Evolutionary conservation across 1,140 invertebrate species (phyloP), one percentile per base, ranked within the genome.

Genomic region (Zaprionus inermis): DNA sequence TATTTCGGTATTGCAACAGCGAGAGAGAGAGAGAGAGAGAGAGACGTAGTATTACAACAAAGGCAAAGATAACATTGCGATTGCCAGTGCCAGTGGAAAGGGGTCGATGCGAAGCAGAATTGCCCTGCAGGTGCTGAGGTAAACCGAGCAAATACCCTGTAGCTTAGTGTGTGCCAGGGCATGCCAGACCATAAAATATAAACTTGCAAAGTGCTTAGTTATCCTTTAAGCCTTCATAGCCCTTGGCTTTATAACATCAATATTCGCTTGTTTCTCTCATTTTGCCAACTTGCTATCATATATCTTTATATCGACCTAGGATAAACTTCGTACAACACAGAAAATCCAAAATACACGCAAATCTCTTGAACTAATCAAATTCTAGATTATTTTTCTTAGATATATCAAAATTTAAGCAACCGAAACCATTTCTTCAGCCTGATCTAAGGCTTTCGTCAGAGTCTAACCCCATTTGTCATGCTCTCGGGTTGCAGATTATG

Each of bases 51-150:
- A 63, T 74, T 70, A 73, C 61, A 71, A 77, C 72, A 73, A 73
- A 49, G 76, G 28, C 55, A 64, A n/a, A 82, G 83, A 82, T 88
- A 82, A 82, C 59, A 52, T 4, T n/a, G 12, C 51, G 24, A 54
- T 28, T 52, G 49, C 20, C 20, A 44, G 24, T 3, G 6, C 24
- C 24, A 24, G 28, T 28, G 24, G 24, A 28, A 44, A 55, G 46
- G 44, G 57, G 41, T 75, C 20, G 38, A 41, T 24, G 24, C 58
- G 72, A 51, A 57, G 14, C 11, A 16, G 16, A 20, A n/a, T 55
- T 60, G 32, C 56, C 49, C 64, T 68, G 12, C 44, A 49, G 44
- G 46, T 65, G 51, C 18, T 24, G 14, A 16, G 18, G 12, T 32
- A 18, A 44, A 44, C 38, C 16, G 38, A 16, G 7, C n/a, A 44